Evolutionary conservation across 2,888 invertebrate genomes (phyloP).

Genomic region (Congeria kusceri): DNA sequence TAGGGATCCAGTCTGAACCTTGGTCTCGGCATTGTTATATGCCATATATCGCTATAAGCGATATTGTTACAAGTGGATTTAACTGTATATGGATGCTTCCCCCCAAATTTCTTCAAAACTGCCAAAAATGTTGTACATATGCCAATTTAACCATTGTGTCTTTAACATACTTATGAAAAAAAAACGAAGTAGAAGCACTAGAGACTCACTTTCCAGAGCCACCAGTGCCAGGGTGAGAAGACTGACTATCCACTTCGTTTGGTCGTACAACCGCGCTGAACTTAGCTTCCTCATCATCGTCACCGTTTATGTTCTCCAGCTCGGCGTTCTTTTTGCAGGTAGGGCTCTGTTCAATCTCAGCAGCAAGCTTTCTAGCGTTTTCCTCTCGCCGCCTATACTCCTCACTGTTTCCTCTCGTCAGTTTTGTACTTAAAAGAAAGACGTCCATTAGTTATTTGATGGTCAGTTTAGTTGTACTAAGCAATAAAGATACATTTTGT

Average conservation of each 20-base stretch:
- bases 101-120: no score
- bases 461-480: no score
- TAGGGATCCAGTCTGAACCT: no score
- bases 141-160: no score
- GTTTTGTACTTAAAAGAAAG: conserved; percentile 87
- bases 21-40: no score
- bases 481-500: no score
- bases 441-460: neutral
- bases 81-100: no score
- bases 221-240: conserved; percentile 38
- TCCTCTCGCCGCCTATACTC: conserved; percentile 94
- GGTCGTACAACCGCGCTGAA: conserved; percentile 93
- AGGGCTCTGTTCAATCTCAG: conserved; percentile 95
- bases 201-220: conserved; percentile 66
- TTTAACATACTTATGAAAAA: no score
- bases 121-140: no score
- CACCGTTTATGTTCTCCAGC: conserved; percentile 91
- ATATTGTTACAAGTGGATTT: no score
- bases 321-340: conserved; percentile 93
- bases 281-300: conserved; percentile 90
- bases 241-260: conserved; percentile 45
- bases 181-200: neutral
- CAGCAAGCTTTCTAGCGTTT: conserved; percentile 95
- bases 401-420: conserved; percentile 94
- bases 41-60: no score